Evolutionary conservation across 2,113 vertebrate genomes (phyloP).

Genomic region (Patagioenas fasciata): DNA sequence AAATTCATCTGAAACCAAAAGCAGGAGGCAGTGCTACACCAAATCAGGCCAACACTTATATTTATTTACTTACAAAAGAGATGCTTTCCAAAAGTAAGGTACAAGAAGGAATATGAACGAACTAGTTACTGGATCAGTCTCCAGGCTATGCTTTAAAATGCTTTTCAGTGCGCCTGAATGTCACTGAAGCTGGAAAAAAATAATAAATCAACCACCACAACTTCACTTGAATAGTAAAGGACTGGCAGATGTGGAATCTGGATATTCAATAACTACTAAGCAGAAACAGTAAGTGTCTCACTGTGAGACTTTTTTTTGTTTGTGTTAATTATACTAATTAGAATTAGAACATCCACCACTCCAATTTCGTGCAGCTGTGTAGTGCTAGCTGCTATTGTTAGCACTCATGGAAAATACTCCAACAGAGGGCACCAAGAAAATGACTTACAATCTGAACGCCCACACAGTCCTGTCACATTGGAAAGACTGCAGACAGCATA

Average conservation of each 20-base stretch:
- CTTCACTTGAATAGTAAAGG: conserved; percentile 28
- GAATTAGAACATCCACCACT: conserved; percentile 71
- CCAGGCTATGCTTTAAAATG: neutral
- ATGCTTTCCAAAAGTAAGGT: neutral
- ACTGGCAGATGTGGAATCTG: conserved; percentile 52
- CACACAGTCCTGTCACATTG: conserved; percentile 71
- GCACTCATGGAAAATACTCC: conserved; percentile 43
- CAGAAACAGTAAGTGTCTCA: conserved; percentile 56
- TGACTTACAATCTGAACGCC: conserved; percentile 66
- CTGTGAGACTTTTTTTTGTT: conserved; percentile 46
- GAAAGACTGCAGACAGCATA: conserved; percentile 76
- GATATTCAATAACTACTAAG: conserved; percentile 63
- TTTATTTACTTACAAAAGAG: neutral
- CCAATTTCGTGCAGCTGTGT: conserved; percentile 71
- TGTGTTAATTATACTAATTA: conserved; percentile 79
- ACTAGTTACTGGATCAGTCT: neutral
- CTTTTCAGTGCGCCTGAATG: conserved; percentile 7
- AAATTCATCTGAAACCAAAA: neutral
- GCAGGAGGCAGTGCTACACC: neutral
- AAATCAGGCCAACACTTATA: neutral
- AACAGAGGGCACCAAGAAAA: conserved; percentile 75
- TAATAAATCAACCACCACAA: neutral
- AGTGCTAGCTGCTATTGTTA: conserved; percentile 47
- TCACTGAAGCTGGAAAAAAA: neutral
- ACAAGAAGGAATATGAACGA: neutral